Percentiles rank a stretch among this genome's conserved stretches.
These are phyloP conservation scores for Ciconia boyciana DNA, from an alignment of 2,113 vertebrate species.

Conservation along the genomic window DNA sequence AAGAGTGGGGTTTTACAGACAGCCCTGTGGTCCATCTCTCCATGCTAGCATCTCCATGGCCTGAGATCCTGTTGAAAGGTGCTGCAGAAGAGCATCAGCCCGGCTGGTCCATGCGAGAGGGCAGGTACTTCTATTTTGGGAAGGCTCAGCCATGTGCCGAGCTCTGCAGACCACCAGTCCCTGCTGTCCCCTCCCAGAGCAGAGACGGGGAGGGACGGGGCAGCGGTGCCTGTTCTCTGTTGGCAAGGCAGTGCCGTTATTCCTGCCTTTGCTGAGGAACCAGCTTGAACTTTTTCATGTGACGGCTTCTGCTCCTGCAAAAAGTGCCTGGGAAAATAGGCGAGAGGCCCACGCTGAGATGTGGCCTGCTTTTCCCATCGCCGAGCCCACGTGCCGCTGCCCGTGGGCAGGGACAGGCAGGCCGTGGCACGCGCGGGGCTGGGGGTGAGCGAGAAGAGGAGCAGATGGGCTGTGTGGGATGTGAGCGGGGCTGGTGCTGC, in stretches of 20 bases:
- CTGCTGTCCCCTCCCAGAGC: background rate
- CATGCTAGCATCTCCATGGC: no score
- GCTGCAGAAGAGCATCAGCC: background rate
- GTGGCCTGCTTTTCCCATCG: constrained; percentile 39
- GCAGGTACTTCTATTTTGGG: background rate
- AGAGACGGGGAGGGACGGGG: rapidly evolving
- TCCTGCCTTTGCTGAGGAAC: background rate
- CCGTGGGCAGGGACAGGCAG: constrained; percentile 19
- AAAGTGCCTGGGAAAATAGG: constrained; percentile 49
- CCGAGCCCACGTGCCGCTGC: background rate
- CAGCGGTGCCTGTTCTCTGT: background rate
- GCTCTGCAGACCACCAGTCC: background rate
- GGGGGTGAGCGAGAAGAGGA: background rate
- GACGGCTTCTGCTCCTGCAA: background rate
- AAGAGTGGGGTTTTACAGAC: background rate
- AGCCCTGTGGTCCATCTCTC: background rate
- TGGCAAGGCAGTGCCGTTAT: background rate
- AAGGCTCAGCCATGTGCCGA: background rate
- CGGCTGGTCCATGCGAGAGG: rapidly evolving
- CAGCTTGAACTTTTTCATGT: constrained; percentile 29
- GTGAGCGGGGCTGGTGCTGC: background rate
- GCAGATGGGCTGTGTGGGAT: constrained; percentile 47
- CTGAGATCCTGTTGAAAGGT: background rate
- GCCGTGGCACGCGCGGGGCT: background rate
- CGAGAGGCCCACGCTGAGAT: constrained; percentile 64